phyloP scores from a whole-genome alignment of 2,797 vertebrate species.

The Picus viridis region DNA sequence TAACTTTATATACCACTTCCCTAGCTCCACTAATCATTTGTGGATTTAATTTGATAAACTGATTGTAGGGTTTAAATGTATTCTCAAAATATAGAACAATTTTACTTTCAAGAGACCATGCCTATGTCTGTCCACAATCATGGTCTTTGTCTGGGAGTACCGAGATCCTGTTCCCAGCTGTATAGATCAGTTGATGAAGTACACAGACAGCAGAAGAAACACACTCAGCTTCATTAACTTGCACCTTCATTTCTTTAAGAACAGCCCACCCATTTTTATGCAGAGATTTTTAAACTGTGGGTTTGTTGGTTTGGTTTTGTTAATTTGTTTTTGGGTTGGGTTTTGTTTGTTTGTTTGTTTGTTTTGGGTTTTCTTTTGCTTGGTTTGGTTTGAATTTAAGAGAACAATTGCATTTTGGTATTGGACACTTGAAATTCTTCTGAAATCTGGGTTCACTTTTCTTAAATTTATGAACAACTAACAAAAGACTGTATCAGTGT shows the following conservation, averaged over 20 bases:
- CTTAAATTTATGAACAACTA: constrained; percentile 1
- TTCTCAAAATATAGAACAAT: not conserved
- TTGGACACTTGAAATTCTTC: not conserved
- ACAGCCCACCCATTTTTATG: not conserved
- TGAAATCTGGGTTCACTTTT: not conserved
- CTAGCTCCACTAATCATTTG: not conserved
- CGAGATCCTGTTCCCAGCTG: not conserved
- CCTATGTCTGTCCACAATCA: not conserved
- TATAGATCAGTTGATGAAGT: not conserved
- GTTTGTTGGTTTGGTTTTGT: not conserved
- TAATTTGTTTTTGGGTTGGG: too few relatives aligned
- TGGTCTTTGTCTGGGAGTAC: not conserved
- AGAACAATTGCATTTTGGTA: not conserved
- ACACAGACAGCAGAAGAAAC: not conserved
- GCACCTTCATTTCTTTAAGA: not conserved
- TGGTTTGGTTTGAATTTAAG: not conserved
- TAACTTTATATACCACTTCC: not conserved
- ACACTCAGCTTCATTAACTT: not conserved
- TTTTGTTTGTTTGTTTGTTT: too few relatives aligned
- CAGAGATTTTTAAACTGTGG: not conserved
- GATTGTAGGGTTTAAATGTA: not conserved
- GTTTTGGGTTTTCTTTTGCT: too few relatives aligned
- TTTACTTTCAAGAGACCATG: not conserved
- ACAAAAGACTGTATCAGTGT: not conserved
- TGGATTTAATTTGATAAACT: not conserved